Base-by-base conservation (phyloP, 1,140 invertebrate genomes). In the Whitmania pigra region DNA sequence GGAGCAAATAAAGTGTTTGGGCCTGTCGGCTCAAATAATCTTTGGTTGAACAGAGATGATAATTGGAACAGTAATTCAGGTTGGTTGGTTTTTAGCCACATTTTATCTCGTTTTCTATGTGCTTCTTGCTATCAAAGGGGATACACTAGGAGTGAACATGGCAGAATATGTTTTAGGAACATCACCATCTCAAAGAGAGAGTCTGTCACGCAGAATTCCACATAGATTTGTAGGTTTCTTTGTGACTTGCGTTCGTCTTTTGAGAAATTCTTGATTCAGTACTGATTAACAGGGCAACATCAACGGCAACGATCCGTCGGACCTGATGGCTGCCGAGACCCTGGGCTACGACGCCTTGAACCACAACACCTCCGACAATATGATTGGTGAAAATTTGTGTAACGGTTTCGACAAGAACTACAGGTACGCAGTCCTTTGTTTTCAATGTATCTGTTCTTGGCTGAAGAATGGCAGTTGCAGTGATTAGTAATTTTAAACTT, bases 101-200 rank as follows among this genome's bases (percentile, higher is more conserved):
- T 22, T n/a, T 63, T 63, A 20, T 17, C 9, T 25, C 6, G 11
- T 63, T 11, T 31, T 49, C 43, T 15, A 49, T 49, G 9, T 49
- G 43, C 11, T 49, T 49, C 43, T 49, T 49, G 43, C 5, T 49
- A 49, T 63, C 57, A 63, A 63, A 63, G 57, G 57, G 74, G 86
- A 89, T 72, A 90, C 91, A 53, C 87, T 96, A 70, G 92, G 92
- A 71, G 90, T 95, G 70, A 96, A 97, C 85, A 96, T 97, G 92
- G 93, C 95, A n/a, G 93, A 97, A 83, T 96, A 96, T 80, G 92
- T 97, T 63, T 85, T 97, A 73, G 79, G 82, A 29, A 90, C 90
- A 71, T 94, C 93, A 68, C 93, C 43, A 17, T 49, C 93, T 13
- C 93, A 49, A 27, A 86, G 87, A 73, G 89, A 89, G 71, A 77